Percentiles rank a stretch among this genome's conserved stretches.
Evolutionary conservation across 2,113 vertebrate genomes (phyloP).

Genomic region (Chloropsis hardwickii): DNA sequence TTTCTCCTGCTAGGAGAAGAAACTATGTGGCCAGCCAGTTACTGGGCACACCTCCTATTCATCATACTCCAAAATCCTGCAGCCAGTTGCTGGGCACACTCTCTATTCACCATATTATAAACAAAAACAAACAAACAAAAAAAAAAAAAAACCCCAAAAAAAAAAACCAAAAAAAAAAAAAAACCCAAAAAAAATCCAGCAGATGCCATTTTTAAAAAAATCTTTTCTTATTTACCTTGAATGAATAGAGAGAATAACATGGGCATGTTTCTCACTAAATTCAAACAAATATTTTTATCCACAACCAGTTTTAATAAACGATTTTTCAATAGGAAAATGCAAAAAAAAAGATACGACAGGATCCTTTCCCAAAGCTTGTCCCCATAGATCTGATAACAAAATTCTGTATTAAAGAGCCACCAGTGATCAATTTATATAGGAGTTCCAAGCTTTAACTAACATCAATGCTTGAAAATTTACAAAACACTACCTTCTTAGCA

Average conservation of each 20-base stretch:
- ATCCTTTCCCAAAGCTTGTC: constrained; percentile 46
- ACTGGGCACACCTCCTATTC: constrained; percentile 37
- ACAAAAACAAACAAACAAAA: background rate
- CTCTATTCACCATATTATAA: background rate
- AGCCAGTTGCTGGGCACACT: background rate
- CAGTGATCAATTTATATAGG: background rate
- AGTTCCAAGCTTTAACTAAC: background rate
- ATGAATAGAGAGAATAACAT: background rate
- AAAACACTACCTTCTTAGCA: background rate
- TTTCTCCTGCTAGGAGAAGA: background rate
- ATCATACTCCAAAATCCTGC: background rate
- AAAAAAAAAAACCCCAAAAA: too few relatives aligned
- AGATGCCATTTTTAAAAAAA: background rate
- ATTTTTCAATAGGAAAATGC: background rate
- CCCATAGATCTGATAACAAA: constrained; percentile 1
- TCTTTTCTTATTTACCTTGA: background rate
- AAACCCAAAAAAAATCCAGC: background rate
- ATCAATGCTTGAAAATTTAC: background rate
- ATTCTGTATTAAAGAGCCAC: background rate
- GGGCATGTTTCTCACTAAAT: background rate
- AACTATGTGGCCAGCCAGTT: constrained; percentile 22
- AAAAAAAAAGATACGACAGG: background rate
- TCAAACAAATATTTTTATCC: background rate
- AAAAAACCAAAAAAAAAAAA: too few relatives aligned
- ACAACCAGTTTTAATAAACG: background rate